phyloP scores from a whole-genome alignment of 2,888 invertebrate genomes.

The Sympetrum striolatum region DNA sequence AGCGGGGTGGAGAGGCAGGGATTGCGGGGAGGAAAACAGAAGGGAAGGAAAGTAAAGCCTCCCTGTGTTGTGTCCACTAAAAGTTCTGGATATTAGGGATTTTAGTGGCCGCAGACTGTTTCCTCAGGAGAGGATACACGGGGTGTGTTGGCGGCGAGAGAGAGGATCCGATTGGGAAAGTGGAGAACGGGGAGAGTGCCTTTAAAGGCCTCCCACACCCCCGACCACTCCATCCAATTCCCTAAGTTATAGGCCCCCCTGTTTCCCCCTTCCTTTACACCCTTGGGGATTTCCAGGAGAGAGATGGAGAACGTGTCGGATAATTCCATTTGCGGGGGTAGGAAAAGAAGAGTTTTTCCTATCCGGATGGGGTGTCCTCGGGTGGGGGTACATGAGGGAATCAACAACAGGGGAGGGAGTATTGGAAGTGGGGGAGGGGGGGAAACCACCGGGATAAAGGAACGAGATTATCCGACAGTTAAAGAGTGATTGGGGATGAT shows the following conservation, averaged over 20 bases:
- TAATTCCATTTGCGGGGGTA: neutral
- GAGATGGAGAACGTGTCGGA: neutral
- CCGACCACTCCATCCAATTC: neutral
- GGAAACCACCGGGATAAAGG: neutral
- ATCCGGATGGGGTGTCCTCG: neutral
- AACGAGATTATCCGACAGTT: neutral
- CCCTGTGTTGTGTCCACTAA: conserved; percentile 22
- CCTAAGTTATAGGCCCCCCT: neutral
- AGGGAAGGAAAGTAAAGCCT: neutral
- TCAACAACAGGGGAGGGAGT: neutral
- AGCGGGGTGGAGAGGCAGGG: neutral
- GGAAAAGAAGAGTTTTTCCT: neutral
- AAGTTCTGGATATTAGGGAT: conserved; percentile 42
- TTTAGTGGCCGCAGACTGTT: conserved; percentile 36
- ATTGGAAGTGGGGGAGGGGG: neutral
- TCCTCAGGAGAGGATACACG: neutral
- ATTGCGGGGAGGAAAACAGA: neutral
- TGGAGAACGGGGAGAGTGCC: neutral
- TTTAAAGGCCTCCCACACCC: neutral
- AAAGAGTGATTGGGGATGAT: conserved; percentile 10
- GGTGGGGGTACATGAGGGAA: neutral
- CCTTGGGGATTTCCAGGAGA: neutral
- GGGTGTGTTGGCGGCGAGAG: neutral
- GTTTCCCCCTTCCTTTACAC: neutral
- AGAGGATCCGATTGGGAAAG: neutral